Evolutionary conservation across 2,888 invertebrate species (phyloP).

Genomic region (Noctua fimbriata): DNA sequence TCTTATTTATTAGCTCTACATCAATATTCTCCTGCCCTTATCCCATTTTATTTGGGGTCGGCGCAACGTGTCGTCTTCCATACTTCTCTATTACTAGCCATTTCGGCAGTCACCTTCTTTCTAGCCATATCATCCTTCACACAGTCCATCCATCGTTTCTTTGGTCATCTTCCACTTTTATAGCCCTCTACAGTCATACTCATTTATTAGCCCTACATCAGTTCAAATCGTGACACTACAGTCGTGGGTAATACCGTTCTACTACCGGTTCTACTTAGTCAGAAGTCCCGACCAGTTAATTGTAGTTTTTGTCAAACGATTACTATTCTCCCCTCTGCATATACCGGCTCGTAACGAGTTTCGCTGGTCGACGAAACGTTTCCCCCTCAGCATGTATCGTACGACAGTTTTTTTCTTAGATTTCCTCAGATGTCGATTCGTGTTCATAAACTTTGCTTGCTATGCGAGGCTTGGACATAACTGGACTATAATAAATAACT

Average conservation of each 20-base stretch:
- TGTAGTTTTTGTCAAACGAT: constrained; percentile 71
- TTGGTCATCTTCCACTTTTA: no score
- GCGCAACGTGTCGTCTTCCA: no score
- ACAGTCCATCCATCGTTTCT: no score
- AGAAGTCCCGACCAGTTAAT: constrained; percentile 59
- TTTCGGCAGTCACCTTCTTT: no score
- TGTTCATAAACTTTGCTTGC: constrained; percentile 20
- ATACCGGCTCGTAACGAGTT: constrained; percentile 65
- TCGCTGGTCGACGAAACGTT: constrained; percentile 72
- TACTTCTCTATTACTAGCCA: no score
- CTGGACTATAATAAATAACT: no score
- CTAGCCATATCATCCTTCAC: no score
- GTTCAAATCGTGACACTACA: constrained; percentile 3
- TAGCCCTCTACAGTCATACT: no score
- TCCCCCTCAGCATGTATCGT: constrained; percentile 68
- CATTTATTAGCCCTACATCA: neutral
- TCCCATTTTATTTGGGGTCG: no score
- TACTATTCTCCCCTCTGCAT: constrained; percentile 70
- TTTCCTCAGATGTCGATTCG: constrained; percentile 61
- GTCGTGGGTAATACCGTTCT: constrained; percentile 29
- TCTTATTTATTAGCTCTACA: no score
- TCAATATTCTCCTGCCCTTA: no score
- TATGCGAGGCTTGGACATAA: constrained; percentile 2
- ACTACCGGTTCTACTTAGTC: constrained; percentile 19
- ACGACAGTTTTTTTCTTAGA: constrained; percentile 71